Percentiles rank a stretch among this genome's conserved stretches.
Conservation (phyloP, 2,888 invertebrate genomes). For the Cheilosia grossa region DNA sequence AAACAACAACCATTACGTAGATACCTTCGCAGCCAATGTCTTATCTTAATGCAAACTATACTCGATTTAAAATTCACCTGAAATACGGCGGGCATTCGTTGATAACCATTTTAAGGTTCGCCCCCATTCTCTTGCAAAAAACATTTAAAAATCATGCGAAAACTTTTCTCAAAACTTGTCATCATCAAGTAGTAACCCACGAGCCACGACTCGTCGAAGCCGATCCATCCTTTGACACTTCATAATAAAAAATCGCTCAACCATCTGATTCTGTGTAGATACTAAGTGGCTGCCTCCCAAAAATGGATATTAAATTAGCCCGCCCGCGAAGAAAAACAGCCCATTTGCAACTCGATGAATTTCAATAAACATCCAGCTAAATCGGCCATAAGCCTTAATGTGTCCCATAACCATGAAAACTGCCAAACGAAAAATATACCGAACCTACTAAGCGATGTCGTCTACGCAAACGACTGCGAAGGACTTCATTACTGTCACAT, state of each 20-base stretch:
- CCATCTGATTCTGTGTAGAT: not conserved
- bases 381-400: constrained; percentile 55
- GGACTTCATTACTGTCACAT: constrained; percentile 65
- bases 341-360: constrained; percentile 60
- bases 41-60: too few relatives aligned
- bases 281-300: constrained; percentile 7
- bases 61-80: too few relatives aligned
- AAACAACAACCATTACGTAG: too few relatives aligned
- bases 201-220: too few relatives aligned
- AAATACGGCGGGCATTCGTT: too few relatives aligned
- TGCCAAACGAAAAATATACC: constrained; percentile 26
- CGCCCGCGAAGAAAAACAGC: constrained; percentile 22
- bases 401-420: constrained; percentile 55
- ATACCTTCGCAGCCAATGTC: too few relatives aligned
- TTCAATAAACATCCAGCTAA: constrained; percentile 57
- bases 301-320: constrained; percentile 54
- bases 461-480: constrained; percentile 48
- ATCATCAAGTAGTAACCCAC: too few relatives aligned
- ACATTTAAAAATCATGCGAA: too few relatives aligned
- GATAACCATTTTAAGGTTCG: too few relatives aligned
- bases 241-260: constrained; percentile 18
- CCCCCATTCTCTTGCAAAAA: too few relatives aligned
- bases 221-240: not conserved
- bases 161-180: too few relatives aligned
- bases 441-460: constrained; percentile 40